Percentiles rank a stretch among this genome's conserved stretches.
Conservation (phyloP, 2,888 invertebrate genomes). For the Philopedon plagiatum region DNA sequence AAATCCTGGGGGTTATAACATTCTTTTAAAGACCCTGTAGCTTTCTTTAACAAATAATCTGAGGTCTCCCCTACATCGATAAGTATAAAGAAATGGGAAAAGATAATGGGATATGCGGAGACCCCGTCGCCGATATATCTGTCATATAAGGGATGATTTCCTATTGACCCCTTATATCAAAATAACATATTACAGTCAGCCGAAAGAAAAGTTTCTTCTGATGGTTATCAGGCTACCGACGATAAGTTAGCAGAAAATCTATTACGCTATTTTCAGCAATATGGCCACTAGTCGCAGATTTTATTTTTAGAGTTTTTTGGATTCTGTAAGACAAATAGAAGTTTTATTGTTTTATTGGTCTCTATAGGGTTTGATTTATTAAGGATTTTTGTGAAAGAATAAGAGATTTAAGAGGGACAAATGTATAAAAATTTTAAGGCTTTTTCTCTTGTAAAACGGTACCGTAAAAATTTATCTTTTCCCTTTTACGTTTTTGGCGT, state of each 20-base stretch:
- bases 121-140: conserved; percentile 46
- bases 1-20: not conserved
- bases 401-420: not conserved
- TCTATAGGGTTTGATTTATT: conserved; percentile 11
- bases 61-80: conserved; percentile 49
- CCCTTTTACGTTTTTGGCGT: not conserved
- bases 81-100: conserved; percentile 50
- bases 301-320: conserved; percentile 31
- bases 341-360: conserved; percentile 35
- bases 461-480: not conserved
- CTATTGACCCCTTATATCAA: conserved; percentile 51
- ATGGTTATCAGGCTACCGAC: conserved; percentile 27
- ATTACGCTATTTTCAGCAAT: conserved; percentile 46
- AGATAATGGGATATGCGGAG: conserved; percentile 48
- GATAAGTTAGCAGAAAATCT: conserved; percentile 44
- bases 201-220: conserved; percentile 42
- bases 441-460: not conserved
- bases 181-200: conserved; percentile 49
- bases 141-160: conserved; percentile 51
- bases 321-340: conserved; percentile 36
- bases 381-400: not conserved
- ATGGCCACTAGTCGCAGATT: conserved; percentile 42
- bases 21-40: conserved; percentile 29
- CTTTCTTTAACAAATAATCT: conserved; percentile 46
- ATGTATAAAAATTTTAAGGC: not conserved